These are phyloP conservation scores for Ornithoptera priamus DNA, from an alignment of 2,888 invertebrate species.

Conservation along the genomic window DNA sequence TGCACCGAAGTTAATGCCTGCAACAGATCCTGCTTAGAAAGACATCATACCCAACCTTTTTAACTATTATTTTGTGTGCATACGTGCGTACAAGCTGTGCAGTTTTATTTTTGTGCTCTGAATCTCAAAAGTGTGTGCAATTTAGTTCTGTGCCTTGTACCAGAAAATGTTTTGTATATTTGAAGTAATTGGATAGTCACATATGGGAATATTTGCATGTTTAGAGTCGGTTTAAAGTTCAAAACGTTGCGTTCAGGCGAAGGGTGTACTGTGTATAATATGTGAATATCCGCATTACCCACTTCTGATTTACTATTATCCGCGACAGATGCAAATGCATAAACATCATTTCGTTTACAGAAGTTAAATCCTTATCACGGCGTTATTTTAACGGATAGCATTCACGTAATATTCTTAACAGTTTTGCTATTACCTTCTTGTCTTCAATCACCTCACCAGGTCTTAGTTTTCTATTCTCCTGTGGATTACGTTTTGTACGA, in stretches of 20 bases:
- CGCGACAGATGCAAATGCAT: slow-evolving; percentile 72
- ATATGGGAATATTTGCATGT: slow-evolving; percentile 37
- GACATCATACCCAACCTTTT: slow-evolving; percentile 45
- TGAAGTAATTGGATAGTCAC: slow-evolving; percentile 60
- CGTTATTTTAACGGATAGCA: slow-evolving; percentile 75
- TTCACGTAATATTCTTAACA: slow-evolving; percentile 69
- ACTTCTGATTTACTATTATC: slow-evolving; percentile 54
- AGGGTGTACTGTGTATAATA: slow-evolving; percentile 32
- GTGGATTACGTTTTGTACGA: slow-evolving; percentile 77
- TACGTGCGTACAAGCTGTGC: slow-evolving; percentile 78
- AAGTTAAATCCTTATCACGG: slow-evolving; percentile 74
- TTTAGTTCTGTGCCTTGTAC: slow-evolving; percentile 70
- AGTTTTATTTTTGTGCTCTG: slow-evolving; percentile 66
- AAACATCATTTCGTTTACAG: slow-evolving; percentile 62
- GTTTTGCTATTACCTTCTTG: slow-evolving; percentile 89
- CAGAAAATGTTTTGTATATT: slow-evolving; percentile 56
- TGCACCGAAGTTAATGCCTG: slow-evolving; percentile 46
- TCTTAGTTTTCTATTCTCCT: slow-evolving; percentile 95
- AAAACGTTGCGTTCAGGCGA: background rate
- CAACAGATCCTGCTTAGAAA: slow-evolving; percentile 38
- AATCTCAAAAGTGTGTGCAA: slow-evolving; percentile 74
- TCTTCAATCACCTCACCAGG: slow-evolving; percentile 96
- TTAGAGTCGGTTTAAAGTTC: slow-evolving; percentile 2
- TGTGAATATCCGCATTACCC: slow-evolving; percentile 63
- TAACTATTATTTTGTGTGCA: slow-evolving; percentile 69